A percentile compares a stretch with the other conserved stretches of the same genome.
Evolutionary conservation across 2,888 invertebrate genomes (phyloP).

Genomic region (Nasonovia ribisnigri): DNA sequence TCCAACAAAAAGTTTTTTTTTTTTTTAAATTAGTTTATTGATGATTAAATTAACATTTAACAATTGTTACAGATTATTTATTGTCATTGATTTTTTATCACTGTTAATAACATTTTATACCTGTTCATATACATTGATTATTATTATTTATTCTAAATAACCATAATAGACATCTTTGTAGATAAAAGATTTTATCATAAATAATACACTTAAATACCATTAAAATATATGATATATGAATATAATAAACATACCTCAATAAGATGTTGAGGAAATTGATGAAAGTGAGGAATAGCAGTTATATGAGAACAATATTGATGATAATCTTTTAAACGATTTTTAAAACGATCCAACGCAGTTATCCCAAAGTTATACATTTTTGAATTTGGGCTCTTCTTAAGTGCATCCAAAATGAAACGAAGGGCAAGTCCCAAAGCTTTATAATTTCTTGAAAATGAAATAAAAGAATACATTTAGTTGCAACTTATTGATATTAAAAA

Average conservation of each 20-base stretch:
- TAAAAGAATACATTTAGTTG: too few relatives aligned
- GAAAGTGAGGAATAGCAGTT: conserved; percentile 88
- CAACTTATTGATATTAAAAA: neutral
- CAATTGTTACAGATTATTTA: neutral
- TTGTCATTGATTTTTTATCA: neutral
- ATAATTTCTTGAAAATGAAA: conserved; percentile 73
- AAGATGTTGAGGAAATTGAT: conserved; percentile 90
- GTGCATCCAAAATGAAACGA: conserved; percentile 91
- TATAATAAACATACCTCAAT: conserved; percentile 76
- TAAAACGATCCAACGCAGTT: conserved; percentile 94
- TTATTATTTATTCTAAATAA: neutral
- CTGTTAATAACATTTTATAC: neutral
- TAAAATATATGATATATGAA: neutral
- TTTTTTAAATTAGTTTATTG: too few relatives aligned
- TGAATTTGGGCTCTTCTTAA: conserved; percentile 90
- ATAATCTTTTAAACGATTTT: conserved; percentile 92
- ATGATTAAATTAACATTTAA: too few relatives aligned
- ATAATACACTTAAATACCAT: neutral
- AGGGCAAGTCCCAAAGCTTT: conserved; percentile 89
- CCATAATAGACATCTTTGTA: neutral
- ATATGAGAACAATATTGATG: conserved; percentile 98
- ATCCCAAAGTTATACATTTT: conserved; percentile 99
- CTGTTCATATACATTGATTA: neutral
- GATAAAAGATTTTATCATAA: neutral
- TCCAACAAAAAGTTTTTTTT: too few relatives aligned